Evolutionary conservation across 2,888 invertebrate species (phyloP), one percentile per base, ranked within the genome.

Genomic region (Leptinotarsa rubiginosa): DNA sequence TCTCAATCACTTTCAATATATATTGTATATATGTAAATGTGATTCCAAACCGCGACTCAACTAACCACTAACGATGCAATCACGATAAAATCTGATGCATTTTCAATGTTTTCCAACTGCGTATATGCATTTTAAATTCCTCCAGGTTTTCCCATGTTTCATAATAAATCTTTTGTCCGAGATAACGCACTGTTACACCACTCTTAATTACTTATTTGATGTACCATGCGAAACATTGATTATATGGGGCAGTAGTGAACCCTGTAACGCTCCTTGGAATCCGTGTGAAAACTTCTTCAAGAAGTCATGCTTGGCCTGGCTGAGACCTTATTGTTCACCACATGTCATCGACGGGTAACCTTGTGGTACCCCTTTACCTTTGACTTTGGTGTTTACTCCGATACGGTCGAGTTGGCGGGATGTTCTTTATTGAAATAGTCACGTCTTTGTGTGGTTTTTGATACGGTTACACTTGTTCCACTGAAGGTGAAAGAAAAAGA

Each of bases 221-320:
- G 64, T 62, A 62, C 62, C 70, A 70, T 70, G 70, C 22, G 62
- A 64, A 47, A 62, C 41, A 70, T 70, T 76, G 84, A 84, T 85
- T 85, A 86, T 84, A 82, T 85, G 84, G 86, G 85, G 85, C 85
- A 85, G 84, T 85, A 84, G 85, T 76, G 70, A 72, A 47, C 74
- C 52, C 70, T 73, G 77, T 78, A 78, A 83, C 82, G 83, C 79
- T 81, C 64, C 74, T 70, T 81, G 81, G 76, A 74, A 77, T 74
- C 75, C 86, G 87, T 76, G 76, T 74, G 76, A 76, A 76, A 72
- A 86, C 78, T 79, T 82, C 78, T 80, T 82, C 54, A 82, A 84
- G 82, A 80, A 76, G 84, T 84, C 84, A 81, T 79, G 86, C 85
- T 86, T 84, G 84, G 86, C 73, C 81, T 83, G 79, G 79, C 84